phyloP scores from a whole-genome alignment of 2,888 invertebrate species.

The Patella depressa region DNA sequence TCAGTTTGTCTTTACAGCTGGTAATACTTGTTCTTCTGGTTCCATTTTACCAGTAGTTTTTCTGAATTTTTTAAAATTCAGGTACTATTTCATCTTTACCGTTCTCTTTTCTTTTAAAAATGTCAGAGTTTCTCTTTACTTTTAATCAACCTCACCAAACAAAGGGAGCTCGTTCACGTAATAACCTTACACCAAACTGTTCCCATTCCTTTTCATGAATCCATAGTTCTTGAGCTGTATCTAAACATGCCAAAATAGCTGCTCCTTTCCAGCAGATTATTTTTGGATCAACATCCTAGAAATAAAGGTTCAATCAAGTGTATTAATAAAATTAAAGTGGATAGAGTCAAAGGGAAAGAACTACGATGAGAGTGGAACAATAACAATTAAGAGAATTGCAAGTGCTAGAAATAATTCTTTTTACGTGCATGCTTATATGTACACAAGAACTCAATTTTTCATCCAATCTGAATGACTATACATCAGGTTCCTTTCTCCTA shows the following conservation, averaged over 20 bases:
- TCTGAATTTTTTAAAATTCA: too few species aligned
- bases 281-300: slow-evolving; percentile 84
- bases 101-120: too few species aligned
- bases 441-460: too few species aligned
- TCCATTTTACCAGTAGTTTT: too few species aligned
- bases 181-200: slow-evolving; percentile 84
- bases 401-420: neutral
- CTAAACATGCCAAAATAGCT: slow-evolving; percentile 91
- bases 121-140: neutral
- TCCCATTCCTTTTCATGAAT: slow-evolving; percentile 89
- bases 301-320: neutral
- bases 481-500: too few species aligned
- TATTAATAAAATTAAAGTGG: slow-evolving; percentile 1
- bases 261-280: slow-evolving; percentile 94
- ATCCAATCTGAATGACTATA: too few species aligned
- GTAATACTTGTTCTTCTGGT: too few species aligned
- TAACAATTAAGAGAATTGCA: neutral
- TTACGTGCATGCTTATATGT: too few species aligned
- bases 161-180: slow-evolving; percentile 93
- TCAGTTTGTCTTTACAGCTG: too few species aligned
- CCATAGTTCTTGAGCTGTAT: slow-evolving; percentile 94
- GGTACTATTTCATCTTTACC: too few species aligned
- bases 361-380: neutral
- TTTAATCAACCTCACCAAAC: slow-evolving; percentile 66
- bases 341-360: neutral